Evolutionary conservation across 2,113 vertebrate genomes (phyloP).

Genomic region (Paralichthys olivaceus): DNA sequence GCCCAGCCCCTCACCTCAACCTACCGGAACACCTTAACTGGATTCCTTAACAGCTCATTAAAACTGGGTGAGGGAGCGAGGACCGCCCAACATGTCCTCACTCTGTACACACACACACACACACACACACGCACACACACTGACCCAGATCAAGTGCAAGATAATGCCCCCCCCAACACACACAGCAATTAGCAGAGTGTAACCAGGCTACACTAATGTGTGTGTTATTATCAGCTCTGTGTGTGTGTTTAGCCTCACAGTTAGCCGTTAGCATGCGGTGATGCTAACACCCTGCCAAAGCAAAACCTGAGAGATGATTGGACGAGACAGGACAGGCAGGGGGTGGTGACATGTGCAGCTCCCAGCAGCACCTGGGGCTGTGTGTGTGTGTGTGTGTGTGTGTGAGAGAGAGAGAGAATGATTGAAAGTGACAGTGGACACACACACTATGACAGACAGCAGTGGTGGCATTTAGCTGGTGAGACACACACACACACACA

Average conservation of each 20-base stretch:
- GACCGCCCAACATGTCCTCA: no score
- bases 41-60: no score
- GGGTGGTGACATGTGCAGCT: conserved; percentile 36
- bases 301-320: conserved; percentile 36
- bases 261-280: conserved; percentile 51
- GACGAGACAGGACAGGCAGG: conserved; percentile 46
- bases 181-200: conserved; percentile 51
- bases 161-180: not conserved
- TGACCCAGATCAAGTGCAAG: conserved; percentile 7
- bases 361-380: conserved; percentile 72
- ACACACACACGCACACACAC: conserved; percentile 16
- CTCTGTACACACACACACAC: not conserved
- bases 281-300: conserved; percentile 40
- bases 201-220: conserved; percentile 57
- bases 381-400: conserved; percentile 49
- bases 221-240: conserved; percentile 40
- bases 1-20: no score
- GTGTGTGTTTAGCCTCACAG: conserved; percentile 29
- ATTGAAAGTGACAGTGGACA: conserved; percentile 85
- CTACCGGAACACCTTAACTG: no score
- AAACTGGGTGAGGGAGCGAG: no score
- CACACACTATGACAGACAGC: conserved; percentile 51
- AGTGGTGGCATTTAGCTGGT: conserved; percentile 87
- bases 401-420: conserved; percentile 45
- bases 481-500: conserved; percentile 51